A percentile compares a stretch with the other conserved stretches of the same genome.
These are phyloP conservation scores for Australoheros facetus DNA, from an alignment of 2,797 vertebrate species.

Conservation along the genomic window DNA sequence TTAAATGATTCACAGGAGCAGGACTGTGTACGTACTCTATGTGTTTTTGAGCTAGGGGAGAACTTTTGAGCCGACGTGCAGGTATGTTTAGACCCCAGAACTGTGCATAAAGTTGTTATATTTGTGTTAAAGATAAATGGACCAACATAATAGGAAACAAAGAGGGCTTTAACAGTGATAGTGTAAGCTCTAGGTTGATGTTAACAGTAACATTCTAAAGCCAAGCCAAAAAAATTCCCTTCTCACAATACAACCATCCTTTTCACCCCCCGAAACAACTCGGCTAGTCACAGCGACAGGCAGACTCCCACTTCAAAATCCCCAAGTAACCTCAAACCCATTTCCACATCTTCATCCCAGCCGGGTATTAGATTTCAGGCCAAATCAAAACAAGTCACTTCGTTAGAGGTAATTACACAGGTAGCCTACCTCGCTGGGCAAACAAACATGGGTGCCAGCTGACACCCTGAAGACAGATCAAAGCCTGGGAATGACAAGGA, in stretches of 20 bases:
- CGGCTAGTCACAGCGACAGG: slow-evolving; percentile 21
- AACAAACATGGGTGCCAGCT: slow-evolving; percentile 81
- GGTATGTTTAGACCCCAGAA: background rate
- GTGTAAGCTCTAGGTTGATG: slow-evolving; percentile 2
- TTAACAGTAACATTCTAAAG: slow-evolving; percentile 10
- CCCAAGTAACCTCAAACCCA: slow-evolving; percentile 42
- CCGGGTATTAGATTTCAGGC: slow-evolving; percentile 75
- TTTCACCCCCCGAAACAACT: slow-evolving; percentile 11
- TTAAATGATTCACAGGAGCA: slow-evolving; percentile 75
- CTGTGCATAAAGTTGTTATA: background rate
- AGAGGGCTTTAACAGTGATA: background rate
- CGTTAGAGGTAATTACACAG: slow-evolving; percentile 82
- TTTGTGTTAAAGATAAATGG: background rate
- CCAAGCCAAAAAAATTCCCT: slow-evolving; percentile 14
- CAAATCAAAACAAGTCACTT: slow-evolving; percentile 84
- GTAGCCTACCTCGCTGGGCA: slow-evolving; percentile 75
- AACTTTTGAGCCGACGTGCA: slow-evolving; percentile 17
- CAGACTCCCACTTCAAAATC: slow-evolving; percentile 47
- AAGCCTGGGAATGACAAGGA: slow-evolving; percentile 66
- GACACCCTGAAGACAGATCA: slow-evolving; percentile 79
- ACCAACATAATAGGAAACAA: background rate
- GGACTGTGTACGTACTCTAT: slow-evolving; percentile 29
- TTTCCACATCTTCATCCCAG: slow-evolving; percentile 64
- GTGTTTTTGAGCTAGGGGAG: slow-evolving; percentile 25
- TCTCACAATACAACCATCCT: slow-evolving; percentile 32